Base-by-base conservation (phyloP, 1,140 invertebrate species). In the Penaeus indicus region DNA sequence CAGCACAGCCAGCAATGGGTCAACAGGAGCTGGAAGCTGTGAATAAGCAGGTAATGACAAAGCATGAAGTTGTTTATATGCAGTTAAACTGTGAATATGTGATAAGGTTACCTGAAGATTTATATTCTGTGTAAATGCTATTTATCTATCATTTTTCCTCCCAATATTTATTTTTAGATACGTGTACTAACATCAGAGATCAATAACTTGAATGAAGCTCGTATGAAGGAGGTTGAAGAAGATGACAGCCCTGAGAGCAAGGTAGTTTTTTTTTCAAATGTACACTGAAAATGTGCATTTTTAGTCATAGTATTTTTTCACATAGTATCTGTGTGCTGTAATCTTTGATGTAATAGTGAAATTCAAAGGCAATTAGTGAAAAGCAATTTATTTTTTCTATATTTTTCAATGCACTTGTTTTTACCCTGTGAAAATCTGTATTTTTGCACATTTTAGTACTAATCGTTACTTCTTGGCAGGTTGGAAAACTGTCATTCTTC, bases 1-100 rank as follows among this genome's bases (percentile, higher is more conserved):
- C 95, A 7, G 93, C 94, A 21, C 95, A 96, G 88, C 94, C 95
- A 54, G 95, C 95, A 84, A 94, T 96, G 83, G 94, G 95, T n/a
- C 94, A 95, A 63, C 94, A 95, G 67, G 95, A 96, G 91, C 93
- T 97, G 69, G 93, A 95, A 22, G 92, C 93, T 32, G 93, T 97
- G 11, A 94, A 95, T 90, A 93, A 94, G 77, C 94, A 95, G 94
- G 95, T 95, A 92, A 63, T 67, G 18, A 38, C 21, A 27, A 85
- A 80, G 1, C 78, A 80, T 54, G 25, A 84, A 25, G 16, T 54
- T 78, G 25, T 67, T 21, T 84, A 11, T 19, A 84, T 63, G 42
- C 5, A 62, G 5, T 54, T 81, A 27, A 64, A 7, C 13, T 63
- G 22, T 27, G 82, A 62, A 47, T 22, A 84, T 22, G 8, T 67